A percentile compares a stretch with the other conserved stretches of the same genome.
Conservation (phyloP, 2,113 vertebrate genomes). For the Podocnemis expansa region DNA sequence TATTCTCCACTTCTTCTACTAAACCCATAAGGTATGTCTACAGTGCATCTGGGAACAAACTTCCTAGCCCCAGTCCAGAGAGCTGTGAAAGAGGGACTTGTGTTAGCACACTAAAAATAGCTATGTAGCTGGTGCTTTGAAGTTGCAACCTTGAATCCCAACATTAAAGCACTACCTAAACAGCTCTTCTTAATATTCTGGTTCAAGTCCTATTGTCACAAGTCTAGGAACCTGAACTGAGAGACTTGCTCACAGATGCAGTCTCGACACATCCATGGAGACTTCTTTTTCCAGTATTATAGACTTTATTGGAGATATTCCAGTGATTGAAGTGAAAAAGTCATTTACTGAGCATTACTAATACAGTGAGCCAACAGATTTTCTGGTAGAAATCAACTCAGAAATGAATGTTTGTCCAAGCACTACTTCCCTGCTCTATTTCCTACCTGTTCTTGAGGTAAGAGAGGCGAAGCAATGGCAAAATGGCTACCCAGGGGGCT, state of each 20-base stretch:
- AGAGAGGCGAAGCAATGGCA: background rate
- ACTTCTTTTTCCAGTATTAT: background rate
- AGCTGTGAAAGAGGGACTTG: too few relatives aligned
- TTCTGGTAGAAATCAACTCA: background rate
- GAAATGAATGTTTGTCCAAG: background rate
- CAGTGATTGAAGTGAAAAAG: background rate
- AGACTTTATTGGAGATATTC: background rate
- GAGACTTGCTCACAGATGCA: background rate
- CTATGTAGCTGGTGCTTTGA: too few relatives aligned
- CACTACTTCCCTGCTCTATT: background rate
- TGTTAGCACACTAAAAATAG: too few relatives aligned
- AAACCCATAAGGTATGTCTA: background rate
- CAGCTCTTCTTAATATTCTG: too few relatives aligned
- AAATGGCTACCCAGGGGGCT: background rate
- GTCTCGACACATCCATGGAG: background rate
- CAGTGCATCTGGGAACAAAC: too few relatives aligned
- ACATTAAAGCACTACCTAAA: too few relatives aligned
- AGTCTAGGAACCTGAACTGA: background rate
- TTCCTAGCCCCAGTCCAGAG: too few relatives aligned
- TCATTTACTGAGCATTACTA: background rate
- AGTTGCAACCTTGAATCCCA: too few relatives aligned
- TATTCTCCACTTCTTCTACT: background rate
- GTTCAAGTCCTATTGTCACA: too few relatives aligned
- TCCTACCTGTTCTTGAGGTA: background rate
- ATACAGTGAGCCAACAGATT: background rate